Evolutionary conservation across 2,888 invertebrate genomes (phyloP), one percentile per base, ranked within the genome.

Genomic region (Bombylius major): DNA sequence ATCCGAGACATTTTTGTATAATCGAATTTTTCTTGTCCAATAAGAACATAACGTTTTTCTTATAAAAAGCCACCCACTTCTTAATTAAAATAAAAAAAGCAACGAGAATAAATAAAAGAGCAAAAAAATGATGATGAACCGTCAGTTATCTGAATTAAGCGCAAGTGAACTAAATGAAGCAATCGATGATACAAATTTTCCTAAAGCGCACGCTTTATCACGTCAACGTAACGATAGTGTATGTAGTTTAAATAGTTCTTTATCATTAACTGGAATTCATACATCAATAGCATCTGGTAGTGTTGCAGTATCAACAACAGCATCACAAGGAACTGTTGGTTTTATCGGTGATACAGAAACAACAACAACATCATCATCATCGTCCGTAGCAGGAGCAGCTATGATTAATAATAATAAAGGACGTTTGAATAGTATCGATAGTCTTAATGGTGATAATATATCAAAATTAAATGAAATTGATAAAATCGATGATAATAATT

Each of bases 101-200:
- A 23, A 23, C 23, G 23, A 23, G 23, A 23, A 23, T 23, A 36
- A 36, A 36, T 7, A 36, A 36, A 36, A 36, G 8, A 36, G 8
- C 5, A 4, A 36, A 36, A 36, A 36, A 36, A 36, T 7, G 8
- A 36, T 7, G 8, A 50, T 54, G 33, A 50, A 49, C 34, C 54
- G 54, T 31, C 54, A 54, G 32, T 44, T 54, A 36, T 54, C 54
- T 31, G 71, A 72, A 62, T 67, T 72, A 67, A 70, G 70, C 61
- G 72, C 72, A 61, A 72, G 72, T 62, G 74, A 75, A 60, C 63
- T 75, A 44, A 75, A 75, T 62, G 70, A 70, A 57, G 75, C 73
- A 59, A 75, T 75, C 55, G 75, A 75, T 55, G 75, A 73, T 62
- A 73, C 72, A 9, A 75, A 75, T 60, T 75, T 75, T 61, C 75